A percentile compares a stretch with the other conserved stretches of the same genome.
Conservation (phyloP, 35 echinoderm and acorn worm genomes). For the Chiridota heheva region DNA sequence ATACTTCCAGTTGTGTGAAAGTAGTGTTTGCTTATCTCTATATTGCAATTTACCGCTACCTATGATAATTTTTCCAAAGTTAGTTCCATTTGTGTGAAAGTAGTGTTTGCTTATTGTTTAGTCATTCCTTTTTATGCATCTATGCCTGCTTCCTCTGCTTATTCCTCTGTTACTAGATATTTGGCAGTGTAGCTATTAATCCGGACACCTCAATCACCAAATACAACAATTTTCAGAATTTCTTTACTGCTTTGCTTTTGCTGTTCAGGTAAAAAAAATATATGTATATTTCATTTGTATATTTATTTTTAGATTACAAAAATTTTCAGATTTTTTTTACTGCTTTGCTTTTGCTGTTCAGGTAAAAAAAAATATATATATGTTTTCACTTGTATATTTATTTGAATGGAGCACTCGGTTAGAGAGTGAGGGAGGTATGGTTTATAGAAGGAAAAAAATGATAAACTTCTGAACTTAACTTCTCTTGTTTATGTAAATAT, state of each 20-base stretch:
- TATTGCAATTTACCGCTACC: too few relatives aligned
- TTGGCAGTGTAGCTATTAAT: conserved; percentile 65
- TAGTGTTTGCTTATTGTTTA: not conserved
- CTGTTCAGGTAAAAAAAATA: conserved; percentile 87
- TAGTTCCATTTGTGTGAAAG: too few relatives aligned
- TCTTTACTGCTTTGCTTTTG: conserved; percentile 68
- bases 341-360: conserved; percentile 80
- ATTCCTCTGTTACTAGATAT: conserved; percentile 57
- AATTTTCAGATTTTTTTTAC: conserved; percentile 84
- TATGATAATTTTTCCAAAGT: too few relatives aligned
- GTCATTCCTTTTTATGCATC: conserved; percentile 7
- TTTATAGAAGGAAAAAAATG: too few relatives aligned
- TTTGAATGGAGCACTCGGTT: too few relatives aligned
- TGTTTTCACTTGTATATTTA: not conserved
- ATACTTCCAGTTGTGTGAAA: too few relatives aligned
- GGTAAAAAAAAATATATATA: conserved; percentile 58
- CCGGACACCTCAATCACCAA: conserved; percentile 64
- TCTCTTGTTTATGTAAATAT: too few relatives aligned
- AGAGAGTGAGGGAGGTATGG: too few relatives aligned
- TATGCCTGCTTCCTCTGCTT: conserved; percentile 1
- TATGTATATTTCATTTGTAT: not conserved
- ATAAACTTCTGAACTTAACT: too few relatives aligned
- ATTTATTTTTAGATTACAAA: too few relatives aligned
- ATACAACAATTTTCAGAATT: conserved; percentile 89
- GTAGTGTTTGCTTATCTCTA: not conserved